phyloP scores from a whole-genome alignment of 2,797 vertebrate species.

The Spea hammondii region DNA sequence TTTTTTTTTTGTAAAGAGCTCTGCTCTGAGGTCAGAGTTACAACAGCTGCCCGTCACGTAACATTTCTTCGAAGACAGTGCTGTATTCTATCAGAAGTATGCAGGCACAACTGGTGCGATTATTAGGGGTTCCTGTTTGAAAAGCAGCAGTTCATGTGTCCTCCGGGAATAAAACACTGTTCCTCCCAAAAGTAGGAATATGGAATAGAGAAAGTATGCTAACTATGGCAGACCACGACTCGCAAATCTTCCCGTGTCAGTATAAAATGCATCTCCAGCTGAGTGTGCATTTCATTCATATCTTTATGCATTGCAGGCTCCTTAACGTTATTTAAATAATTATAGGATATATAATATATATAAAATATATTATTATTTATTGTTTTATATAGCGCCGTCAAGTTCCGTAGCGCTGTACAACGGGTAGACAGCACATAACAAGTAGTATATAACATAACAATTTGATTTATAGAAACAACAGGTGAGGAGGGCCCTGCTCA shows the following conservation, averaged over 20 bases:
- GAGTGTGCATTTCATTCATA: not conserved
- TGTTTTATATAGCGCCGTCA: too few species aligned
- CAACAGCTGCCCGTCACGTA: slow-evolving; percentile 52
- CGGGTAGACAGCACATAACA: too few species aligned
- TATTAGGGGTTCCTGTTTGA: slow-evolving; percentile 22
- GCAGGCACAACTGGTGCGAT: slow-evolving; percentile 55
- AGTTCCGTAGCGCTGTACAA: too few species aligned
- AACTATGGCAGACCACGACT: slow-evolving; percentile 2
- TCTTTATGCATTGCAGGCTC: not conserved
- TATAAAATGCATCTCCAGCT: not conserved
- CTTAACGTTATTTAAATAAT: not conserved
- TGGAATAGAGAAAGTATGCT: slow-evolving; percentile 17
- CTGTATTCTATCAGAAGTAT: slow-evolving; percentile 57
- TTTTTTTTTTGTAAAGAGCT: slow-evolving; percentile 56
- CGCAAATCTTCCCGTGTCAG: not conserved
- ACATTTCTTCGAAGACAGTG: slow-evolving; percentile 56
- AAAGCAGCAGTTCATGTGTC: slow-evolving; percentile 39
- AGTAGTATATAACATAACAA: too few species aligned
- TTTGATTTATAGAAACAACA: too few species aligned
- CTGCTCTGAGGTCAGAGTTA: slow-evolving; percentile 56
- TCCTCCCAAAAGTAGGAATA: slow-evolving; percentile 8
- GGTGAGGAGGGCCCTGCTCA: too few species aligned
- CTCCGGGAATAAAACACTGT: slow-evolving; percentile 11
- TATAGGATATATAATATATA: not conserved
- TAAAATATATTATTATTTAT: too few species aligned